Evolutionary conservation across 92 coral and sea anemone species (phyloP), one percentile per base, ranked within the genome.

Genomic region (Heteractis magnifica): DNA sequence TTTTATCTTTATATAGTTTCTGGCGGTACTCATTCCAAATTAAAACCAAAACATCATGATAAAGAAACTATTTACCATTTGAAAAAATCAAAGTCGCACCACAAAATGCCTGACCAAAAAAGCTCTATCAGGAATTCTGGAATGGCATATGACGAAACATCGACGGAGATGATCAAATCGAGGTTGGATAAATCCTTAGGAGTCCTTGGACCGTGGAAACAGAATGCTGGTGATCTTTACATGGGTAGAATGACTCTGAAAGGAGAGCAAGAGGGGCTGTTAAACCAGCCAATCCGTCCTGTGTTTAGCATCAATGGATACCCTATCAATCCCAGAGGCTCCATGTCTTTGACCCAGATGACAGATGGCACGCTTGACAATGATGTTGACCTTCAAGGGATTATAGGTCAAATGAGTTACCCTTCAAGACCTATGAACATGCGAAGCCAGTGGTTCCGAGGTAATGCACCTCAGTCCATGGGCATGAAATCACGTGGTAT

Each of bases 281-380:
- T 85, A 14, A 85, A 85, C 65, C 74, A 59, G 26, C 88, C 88
- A 13, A 14, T 71, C 20, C 51, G 16, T 2, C 88, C 88, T 3
- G 72, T 55, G 19, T 65, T 85, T 83, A 52, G 88, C 2, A 55
- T 85, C 79, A 85, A 85, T 56, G 88, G 88, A 23, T 85, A 85
- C 58, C 88, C 88, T 16, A 71, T 85, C 56, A 85, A 78, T 78
- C 88, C 88, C 1, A 85, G 56, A 21, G 88, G 88, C 1, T 50
- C 83, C 50, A 70, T 56, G 60, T 60, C 78, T 23, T 85, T 85
- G 79, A 50, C 83, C 26, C 88, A 85, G 48, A 52, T 52, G 75
- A 26, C 34, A 0, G 88, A 85, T 26, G 88, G 88, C 48, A 51
- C 78, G 4, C 83, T 85, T 26, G 64, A 72, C 15, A 71, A 58